phyloP scores from a whole-genome alignment of 2,113 vertebrate species.

The Bungarus multicinctus region DNA sequence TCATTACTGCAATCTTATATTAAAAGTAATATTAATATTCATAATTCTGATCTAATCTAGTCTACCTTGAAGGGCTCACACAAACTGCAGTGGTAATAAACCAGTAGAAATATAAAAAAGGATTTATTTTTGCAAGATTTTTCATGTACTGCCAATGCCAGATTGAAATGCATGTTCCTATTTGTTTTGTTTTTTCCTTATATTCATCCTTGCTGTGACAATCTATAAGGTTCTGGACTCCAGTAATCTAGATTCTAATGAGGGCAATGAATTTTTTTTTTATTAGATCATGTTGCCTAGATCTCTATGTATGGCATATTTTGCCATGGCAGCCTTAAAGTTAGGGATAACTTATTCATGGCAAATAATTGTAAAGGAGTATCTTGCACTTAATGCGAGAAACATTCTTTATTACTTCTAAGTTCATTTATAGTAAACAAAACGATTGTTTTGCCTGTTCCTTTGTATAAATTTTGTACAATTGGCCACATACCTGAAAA shows the following conservation, averaged over 20 bases:
- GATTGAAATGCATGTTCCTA: not conserved
- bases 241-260: not conserved
- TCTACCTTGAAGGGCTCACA: not conserved
- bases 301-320: not conserved
- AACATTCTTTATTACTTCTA: not conserved
- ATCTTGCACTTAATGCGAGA: not conserved
- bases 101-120: not conserved
- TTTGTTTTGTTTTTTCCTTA: not conserved
- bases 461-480: no score
- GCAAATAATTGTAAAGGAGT: not conserved
- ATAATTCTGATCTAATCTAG: not conserved
- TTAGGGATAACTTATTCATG: not conserved
- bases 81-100: not conserved
- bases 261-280: not conserved
- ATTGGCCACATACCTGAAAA: not conserved
- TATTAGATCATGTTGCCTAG: not conserved
- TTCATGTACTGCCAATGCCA: not conserved
- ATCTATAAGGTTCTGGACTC: not conserved
- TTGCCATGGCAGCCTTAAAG: not conserved
- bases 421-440: not conserved
- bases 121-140: not conserved
- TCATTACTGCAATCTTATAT: not conserved
- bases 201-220: not conserved
- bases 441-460: not conserved
- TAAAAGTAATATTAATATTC: not conserved